A percentile compares a stretch with the other conserved stretches of the same genome.
These are phyloP conservation scores for Pelobates cultripes DNA, from an alignment of 2,797 vertebrate genomes.

Conservation along the genomic window DNA sequence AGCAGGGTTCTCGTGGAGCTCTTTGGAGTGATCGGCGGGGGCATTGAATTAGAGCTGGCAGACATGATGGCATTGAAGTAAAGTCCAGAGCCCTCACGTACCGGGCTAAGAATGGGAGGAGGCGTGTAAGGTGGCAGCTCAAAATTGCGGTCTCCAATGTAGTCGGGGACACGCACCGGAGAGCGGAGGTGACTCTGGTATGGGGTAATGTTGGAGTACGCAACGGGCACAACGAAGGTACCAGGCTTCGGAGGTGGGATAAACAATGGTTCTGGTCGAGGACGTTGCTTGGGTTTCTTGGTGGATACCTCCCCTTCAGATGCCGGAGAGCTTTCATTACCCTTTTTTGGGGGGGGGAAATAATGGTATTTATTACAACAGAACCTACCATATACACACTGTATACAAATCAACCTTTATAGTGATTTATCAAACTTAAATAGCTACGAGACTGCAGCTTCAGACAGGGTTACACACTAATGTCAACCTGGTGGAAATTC, in stretches of 20 bases:
- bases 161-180: conserved; percentile 87
- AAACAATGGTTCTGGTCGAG: conserved; percentile 93
- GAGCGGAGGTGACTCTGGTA: conserved; percentile 98
- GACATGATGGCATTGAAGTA: conserved; percentile 97
- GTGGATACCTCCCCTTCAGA: conserved; percentile 66
- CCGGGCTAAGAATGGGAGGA: conserved; percentile 95
- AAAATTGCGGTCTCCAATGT: conserved; percentile 79
- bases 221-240: conserved; percentile 86
- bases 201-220: conserved; percentile 91
- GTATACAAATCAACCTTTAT: too few relatives aligned
- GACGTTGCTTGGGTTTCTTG: conserved; percentile 88
- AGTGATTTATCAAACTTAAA: too few relatives aligned
- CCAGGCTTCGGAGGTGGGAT: conserved; percentile 89
- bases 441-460: too few relatives aligned
- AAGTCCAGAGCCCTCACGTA: conserved; percentile 94
- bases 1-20: conserved; percentile 91
- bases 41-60: conserved; percentile 75
- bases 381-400: not conserved
- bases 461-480: too few relatives aligned
- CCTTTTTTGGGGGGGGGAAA: not conserved
- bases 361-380: not conserved
- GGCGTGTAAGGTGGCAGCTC: conserved; percentile 95
- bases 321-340: conserved; percentile 7
- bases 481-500: too few relatives aligned
- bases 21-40: conserved; percentile 90